phyloP scores from a whole-genome alignment of 1,140 invertebrate species.

The Anastatus disparis region DNA sequence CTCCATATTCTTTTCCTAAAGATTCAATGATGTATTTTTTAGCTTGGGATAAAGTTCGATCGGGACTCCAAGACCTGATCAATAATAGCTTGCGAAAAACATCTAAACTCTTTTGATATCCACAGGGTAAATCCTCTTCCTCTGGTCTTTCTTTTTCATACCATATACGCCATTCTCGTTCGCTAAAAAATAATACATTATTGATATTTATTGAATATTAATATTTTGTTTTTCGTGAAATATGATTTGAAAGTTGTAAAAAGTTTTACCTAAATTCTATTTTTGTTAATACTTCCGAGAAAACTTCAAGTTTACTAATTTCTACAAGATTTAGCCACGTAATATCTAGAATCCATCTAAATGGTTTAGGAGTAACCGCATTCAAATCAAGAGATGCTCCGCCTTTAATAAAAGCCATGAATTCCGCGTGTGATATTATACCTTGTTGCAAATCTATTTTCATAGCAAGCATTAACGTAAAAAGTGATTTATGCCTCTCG shows the following conservation, averaged over 20 bases:
- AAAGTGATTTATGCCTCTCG: slow-evolving; percentile 90
- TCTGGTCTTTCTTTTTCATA: slow-evolving; percentile 95
- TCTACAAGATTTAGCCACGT: slow-evolving; percentile 97
- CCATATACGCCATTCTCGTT: slow-evolving; percentile 92
- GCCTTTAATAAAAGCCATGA: slow-evolving; percentile 95
- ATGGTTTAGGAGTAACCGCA: slow-evolving; percentile 91
- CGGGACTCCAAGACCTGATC: slow-evolving; percentile 94
- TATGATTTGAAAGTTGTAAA: background rate
- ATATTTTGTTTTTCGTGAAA: background rate
- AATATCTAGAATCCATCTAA: slow-evolving; percentile 94
- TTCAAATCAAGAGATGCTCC: slow-evolving; percentile 95
- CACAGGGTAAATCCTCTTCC: slow-evolving; percentile 90
- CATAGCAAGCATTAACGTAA: slow-evolving; percentile 94
- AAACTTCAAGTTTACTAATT: slow-evolving; percentile 87
- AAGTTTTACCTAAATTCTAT: slow-evolving; percentile 73
- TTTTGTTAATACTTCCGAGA: slow-evolving; percentile 84
- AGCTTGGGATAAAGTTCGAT: slow-evolving; percentile 92
- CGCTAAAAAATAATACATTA: slow-evolving; percentile 60
- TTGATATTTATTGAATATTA: background rate
- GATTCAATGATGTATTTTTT: slow-evolving; percentile 91
- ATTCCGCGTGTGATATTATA: slow-evolving; percentile 89
- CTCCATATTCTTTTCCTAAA: slow-evolving; percentile 89
- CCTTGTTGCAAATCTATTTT: slow-evolving; percentile 92
- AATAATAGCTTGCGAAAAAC: slow-evolving; percentile 90
- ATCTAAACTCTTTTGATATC: slow-evolving; percentile 88